A percentile compares a stretch with the other conserved stretches of the same genome.
These are phyloP conservation scores for Rhyacichthys aspro DNA, from an alignment of 2,797 vertebrate genomes.

Conservation along the genomic window DNA sequence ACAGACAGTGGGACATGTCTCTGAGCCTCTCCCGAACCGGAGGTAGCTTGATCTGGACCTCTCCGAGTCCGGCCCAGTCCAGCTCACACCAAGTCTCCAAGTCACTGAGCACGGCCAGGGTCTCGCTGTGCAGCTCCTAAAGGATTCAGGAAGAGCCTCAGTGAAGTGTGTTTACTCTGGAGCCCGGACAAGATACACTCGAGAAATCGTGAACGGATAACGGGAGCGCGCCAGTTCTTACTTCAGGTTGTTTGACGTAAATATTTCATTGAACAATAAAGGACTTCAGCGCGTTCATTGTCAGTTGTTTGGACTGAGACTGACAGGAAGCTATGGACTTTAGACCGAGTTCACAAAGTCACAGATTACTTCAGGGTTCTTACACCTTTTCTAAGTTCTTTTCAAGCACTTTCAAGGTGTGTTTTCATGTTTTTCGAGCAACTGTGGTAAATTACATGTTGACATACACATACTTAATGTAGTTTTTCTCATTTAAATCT, in stretches of 20 bases:
- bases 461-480: too few relatives aligned
- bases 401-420: too few relatives aligned
- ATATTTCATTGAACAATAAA: conserved; percentile 9
- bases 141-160: conserved; percentile 11
- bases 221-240: neutral
- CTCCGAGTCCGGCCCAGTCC: conserved; percentile 75
- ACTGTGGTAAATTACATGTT: too few relatives aligned
- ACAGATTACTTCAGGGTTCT: too few relatives aligned
- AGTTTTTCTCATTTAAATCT: too few relatives aligned
- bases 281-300: neutral
- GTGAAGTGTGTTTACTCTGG: conserved; percentile 28
- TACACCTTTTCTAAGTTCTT: too few relatives aligned
- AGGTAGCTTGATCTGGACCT: conserved; percentile 73
- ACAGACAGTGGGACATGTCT: conserved; percentile 82
- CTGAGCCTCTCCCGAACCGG: conserved; percentile 78
- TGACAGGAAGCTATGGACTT: neutral
- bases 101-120: conserved; percentile 72
- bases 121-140: conserved; percentile 81
- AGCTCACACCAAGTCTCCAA: conserved; percentile 80
- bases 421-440: too few relatives aligned
- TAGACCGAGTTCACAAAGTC: too few relatives aligned
- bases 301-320: neutral
- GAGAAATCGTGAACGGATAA: conserved; percentile 9
- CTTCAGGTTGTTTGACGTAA: neutral
- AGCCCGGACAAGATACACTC: conserved; percentile 11